Evolutionary conservation across 2,113 vertebrate species (phyloP).

Genomic region (Ibidorhyncha struthersii): DNA sequence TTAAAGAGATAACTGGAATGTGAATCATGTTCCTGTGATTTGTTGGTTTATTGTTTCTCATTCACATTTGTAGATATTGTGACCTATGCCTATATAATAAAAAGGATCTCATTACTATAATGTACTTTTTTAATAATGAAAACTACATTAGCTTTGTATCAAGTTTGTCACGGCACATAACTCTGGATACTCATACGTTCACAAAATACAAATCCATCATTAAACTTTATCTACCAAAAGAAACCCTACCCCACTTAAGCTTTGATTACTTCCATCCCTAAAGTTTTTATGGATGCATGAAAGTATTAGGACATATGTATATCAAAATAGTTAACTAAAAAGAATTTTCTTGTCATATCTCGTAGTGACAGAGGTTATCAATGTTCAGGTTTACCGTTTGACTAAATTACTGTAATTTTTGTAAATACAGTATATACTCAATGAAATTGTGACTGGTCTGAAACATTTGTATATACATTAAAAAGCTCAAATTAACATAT

Average conservation of each 20-base stretch:
- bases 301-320: conserved; percentile 69
- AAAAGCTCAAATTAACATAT: conserved; percentile 71
- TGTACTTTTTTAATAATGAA: conserved; percentile 69
- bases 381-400: conserved; percentile 72
- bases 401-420: conserved; percentile 81
- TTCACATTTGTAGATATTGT: conserved; percentile 86
- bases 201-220: conserved; percentile 54
- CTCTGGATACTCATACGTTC: conserved; percentile 46
- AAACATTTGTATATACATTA: conserved; percentile 83
- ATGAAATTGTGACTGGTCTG: conserved; percentile 77
- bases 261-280: conserved; percentile 55
- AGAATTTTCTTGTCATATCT: conserved; percentile 64
- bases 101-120: conserved; percentile 74
- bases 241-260: conserved; percentile 47
- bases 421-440: conserved; percentile 79
- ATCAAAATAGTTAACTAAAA: conserved; percentile 66
- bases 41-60: conserved; percentile 79
- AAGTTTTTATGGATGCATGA: conserved; percentile 73
- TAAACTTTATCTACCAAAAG: conserved; percentile 70
- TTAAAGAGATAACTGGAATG: conserved; percentile 86
- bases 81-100: conserved; percentile 83
- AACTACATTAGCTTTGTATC: conserved; percentile 71
- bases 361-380: conserved; percentile 73
- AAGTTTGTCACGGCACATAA: conserved; percentile 57
- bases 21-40: conserved; percentile 85